These are phyloP conservation scores for Lasioglossum calceatum DNA, from an alignment of 2,888 invertebrate species.

Conservation along the genomic window DNA sequence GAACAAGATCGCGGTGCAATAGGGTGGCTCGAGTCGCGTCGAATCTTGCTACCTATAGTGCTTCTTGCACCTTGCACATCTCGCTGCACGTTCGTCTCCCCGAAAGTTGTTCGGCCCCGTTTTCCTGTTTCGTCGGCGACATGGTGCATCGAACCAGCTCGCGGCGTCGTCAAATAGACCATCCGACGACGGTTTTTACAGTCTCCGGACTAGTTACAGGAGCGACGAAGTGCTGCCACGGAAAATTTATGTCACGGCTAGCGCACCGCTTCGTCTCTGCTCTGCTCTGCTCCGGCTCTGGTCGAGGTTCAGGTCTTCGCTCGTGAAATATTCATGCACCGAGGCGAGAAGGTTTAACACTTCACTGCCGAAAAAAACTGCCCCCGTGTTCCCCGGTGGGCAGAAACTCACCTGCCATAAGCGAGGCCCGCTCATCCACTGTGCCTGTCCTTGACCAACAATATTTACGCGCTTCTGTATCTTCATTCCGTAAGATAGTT, in stretches of 20 bases:
- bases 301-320: constrained; percentile 4
- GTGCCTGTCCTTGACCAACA: neutral
- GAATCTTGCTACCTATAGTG: too few relatives aligned
- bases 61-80: neutral
- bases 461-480: neutral
- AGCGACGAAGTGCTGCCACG: constrained; percentile 26
- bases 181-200: constrained; percentile 39
- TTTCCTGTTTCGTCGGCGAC: neutral
- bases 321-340: constrained; percentile 48
- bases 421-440: neutral
- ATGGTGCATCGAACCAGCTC: neutral
- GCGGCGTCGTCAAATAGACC: constrained; percentile 27
- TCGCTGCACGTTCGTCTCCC: neutral
- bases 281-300: neutral
- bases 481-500: neutral
- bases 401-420: constrained; percentile 14
- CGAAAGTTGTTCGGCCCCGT: constrained; percentile 6
- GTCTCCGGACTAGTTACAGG: constrained; percentile 20
- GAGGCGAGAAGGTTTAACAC: constrained; percentile 40
- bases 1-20: neutral
- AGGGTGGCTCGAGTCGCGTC: neutral
- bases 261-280: constrained; percentile 17
- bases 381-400: neutral
- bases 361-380: constrained; percentile 30
- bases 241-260: constrained; percentile 41